Evolutionary conservation across 2,888 invertebrate genomes (phyloP).

Genomic region (Poecilobothrus nobilitatus): DNA sequence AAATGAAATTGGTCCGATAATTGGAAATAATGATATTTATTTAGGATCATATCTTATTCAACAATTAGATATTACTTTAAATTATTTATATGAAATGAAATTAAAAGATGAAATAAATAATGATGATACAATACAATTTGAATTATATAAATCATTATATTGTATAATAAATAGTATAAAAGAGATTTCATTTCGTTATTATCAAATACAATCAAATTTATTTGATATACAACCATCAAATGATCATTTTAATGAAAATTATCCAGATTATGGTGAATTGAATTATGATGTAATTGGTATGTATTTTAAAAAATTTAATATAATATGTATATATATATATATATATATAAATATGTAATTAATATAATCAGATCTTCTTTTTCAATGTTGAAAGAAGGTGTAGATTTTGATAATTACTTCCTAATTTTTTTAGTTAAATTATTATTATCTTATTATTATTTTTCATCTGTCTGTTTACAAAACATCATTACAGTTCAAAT

Average conservation of each 20-base stretch:
- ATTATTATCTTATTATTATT: too few relatives aligned
- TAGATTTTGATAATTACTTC: too few relatives aligned
- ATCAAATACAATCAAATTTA: background rate
- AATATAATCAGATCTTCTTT: too few relatives aligned
- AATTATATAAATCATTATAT: background rate
- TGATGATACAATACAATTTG: background rate
- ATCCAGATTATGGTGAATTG: slow-evolving; percentile 21
- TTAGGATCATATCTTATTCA: background rate
- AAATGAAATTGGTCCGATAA: background rate
- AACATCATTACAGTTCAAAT: too few relatives aligned
- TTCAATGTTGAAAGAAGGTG: too few relatives aligned
- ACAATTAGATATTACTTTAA: background rate
- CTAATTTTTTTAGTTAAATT: too few relatives aligned
- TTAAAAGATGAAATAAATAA: background rate
- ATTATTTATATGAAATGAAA: background rate
- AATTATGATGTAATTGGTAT: slow-evolving; percentile 14
- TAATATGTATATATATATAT: too few relatives aligned
- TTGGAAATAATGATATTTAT: background rate
- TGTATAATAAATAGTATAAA: background rate
- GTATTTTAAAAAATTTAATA: too few relatives aligned
- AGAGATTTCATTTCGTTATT: background rate
- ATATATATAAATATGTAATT: too few relatives aligned
- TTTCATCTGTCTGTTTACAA: too few relatives aligned
- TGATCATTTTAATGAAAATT: slow-evolving; percentile 17
- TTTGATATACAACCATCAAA: slow-evolving; percentile 3